phyloP scores from a whole-genome alignment of 2,888 invertebrate genomes.

The Rhingia campestris region DNA sequence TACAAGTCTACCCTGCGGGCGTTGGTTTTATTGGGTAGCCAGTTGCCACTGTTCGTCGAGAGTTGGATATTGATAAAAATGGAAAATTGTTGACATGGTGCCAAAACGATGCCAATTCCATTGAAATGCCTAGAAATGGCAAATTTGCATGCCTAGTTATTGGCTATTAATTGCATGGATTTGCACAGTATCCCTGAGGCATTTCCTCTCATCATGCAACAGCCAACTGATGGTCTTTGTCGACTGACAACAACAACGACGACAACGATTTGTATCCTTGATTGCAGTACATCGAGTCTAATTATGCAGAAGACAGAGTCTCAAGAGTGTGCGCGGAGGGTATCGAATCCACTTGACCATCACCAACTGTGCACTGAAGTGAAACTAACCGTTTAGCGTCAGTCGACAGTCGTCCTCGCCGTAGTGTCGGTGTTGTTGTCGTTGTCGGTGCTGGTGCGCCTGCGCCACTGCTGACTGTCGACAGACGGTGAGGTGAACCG shows the following conservation, averaged over 20 bases:
- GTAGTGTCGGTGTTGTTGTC: conserved; percentile 2
- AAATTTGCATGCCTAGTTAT: conserved; percentile 43
- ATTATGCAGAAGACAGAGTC: conserved; percentile 46
- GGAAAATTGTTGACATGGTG: conserved; percentile 33
- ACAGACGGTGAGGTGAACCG: conserved; percentile 51
- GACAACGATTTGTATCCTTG: conserved; percentile 61
- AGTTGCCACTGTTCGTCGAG: conserved; percentile 2
- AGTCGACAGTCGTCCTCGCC: conserved; percentile 3
- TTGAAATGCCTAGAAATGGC: conserved; percentile 28
- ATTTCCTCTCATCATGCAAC: conserved; percentile 36
- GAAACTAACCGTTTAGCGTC: conserved; percentile 64
- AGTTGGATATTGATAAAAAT: conserved; percentile 18
- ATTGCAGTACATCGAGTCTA: conserved; percentile 68
- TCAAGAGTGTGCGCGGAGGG: neutral
- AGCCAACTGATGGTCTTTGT: neutral
- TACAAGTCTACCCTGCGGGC: conserved; percentile 15
- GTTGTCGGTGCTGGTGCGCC: too few relatives aligned
- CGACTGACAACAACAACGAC: neutral
- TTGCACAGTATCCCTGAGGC: conserved; percentile 46
- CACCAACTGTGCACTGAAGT: conserved; percentile 57
- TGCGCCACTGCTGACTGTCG: conserved; percentile 22
- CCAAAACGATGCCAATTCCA: conserved; percentile 44
- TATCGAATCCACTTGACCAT: conserved; percentile 56
- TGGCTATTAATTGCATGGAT: conserved; percentile 36
- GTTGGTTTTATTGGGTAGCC: neutral